Base-by-base conservation (phyloP, 1,140 invertebrate species). In the Anadara kagoshimensis region DNA sequence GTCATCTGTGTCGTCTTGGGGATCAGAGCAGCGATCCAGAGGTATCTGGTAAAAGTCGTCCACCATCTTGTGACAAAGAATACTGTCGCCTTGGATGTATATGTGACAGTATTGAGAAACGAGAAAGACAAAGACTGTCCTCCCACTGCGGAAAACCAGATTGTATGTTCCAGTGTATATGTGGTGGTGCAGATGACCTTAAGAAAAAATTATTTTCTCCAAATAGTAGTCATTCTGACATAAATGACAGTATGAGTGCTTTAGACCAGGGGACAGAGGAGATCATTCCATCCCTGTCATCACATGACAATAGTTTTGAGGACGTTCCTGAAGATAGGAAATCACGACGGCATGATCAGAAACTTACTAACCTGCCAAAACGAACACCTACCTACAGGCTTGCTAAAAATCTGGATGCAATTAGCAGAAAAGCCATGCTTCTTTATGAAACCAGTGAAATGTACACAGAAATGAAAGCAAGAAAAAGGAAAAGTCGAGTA, bases 41-140 rank as follows among this genome's bases (percentile, higher is more conserved):
- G 26, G 29, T 67, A 57, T 12, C 58, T 18, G 12, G 59, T 57
- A 18, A 73, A n/a, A 36, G 29, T 36, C 29, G 29, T 36, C 29
- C 29, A 36, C 16, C 65, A 44, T 62, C 26, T 44, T 87, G 86
- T 79, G 81, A 84, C 41, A 87, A 86, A 62, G 86, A 87, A 67
- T 87, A 87, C 58, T 87, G 86, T 71, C 69, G 82, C 4, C 79
- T 87, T 1, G 86, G 85, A 2, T 87, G 86, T 69, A 87, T 87
- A 20, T 87, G 86, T 82, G 85, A 86, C 20, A 86, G 83, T 61
- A 65, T 85, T 36, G 81, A 80, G 20, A 72, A 65, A 26, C 14
- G 12, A 5, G 51, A 64, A 22, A 36, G 41, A 43, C 49, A 36
- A 36, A 51, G 41, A 12, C 22, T 36, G 10, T 49, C 43, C 18